Base-by-base conservation (phyloP, 2,888 invertebrate genomes). In the Erynnis tages region DNA sequence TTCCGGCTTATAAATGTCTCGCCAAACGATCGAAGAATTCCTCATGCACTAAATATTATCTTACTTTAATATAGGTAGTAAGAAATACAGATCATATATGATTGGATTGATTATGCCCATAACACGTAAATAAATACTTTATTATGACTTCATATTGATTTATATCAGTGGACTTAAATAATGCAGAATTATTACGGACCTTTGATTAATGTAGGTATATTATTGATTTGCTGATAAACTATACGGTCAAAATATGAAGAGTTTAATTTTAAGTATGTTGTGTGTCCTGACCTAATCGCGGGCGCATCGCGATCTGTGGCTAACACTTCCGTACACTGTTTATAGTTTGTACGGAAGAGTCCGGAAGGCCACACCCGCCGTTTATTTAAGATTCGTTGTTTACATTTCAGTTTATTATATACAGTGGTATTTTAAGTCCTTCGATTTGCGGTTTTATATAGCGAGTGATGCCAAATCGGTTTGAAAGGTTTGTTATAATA, bases 341-440 rank as follows among this genome's bases (percentile, higher is more conserved):
- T 86, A 83, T 83, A 85, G 85, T 74, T 69, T 58, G 72, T 63
- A 64, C 87, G 87, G 87, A 87, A 85, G 81, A 79, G 61, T 61
- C 66, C 59, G 71, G 77, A 79, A 86, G 87, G 85, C 62, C 80
- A 60, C 61, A 62, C 65, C 65, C 65, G 69, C 65, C 65, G 69
- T 76, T 72, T 72, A 72, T 73, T 76, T 69, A 72, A 66, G 66
- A 66, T 66, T 55, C 52, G 58, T 59, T 71, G 62, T 63, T 67
- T 56, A 57, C 55, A 62, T 63, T 69, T 71, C 38, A 29, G 37
- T 17, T 7, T 6, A 19, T 8, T 29, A 11, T 21, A 43, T 1
- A 6, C 21, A 19, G 4, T 30, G 1, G 1, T 7, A 1, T 19
- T 10, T 21, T 4, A 19, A 32, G 21, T n/a, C 2, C 13, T 17